A percentile compares a stretch with the other conserved stretches of the same genome.
Conservation (phyloP, 2,888 invertebrate species). For the Beris chalybata region DNA sequence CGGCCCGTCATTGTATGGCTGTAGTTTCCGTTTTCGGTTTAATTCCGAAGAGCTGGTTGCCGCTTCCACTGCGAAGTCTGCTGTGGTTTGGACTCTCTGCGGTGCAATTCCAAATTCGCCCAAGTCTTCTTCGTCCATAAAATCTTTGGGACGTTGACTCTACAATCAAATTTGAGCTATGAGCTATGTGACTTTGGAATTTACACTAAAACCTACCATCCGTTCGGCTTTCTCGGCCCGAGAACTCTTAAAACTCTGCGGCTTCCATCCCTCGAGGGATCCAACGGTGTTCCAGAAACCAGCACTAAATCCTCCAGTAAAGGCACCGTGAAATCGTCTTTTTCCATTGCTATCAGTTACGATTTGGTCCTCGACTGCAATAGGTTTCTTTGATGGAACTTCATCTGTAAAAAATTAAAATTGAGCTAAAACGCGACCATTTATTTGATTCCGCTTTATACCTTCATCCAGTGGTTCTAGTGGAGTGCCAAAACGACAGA, state of each 20-base stretch:
- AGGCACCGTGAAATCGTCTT: slow-evolving; percentile 96
- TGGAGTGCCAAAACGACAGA: slow-evolving; percentile 76
- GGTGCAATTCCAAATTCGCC: slow-evolving; percentile 96
- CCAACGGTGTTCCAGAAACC: slow-evolving; percentile 98
- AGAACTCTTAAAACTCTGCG: slow-evolving; percentile 88
- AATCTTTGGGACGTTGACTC: slow-evolving; percentile 82
- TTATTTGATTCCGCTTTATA: slow-evolving; percentile 49
- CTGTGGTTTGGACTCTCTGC: slow-evolving; percentile 75
- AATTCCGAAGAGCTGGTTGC: slow-evolving; percentile 54
- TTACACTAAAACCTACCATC: slow-evolving; percentile 33
- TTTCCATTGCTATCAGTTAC: slow-evolving; percentile 88
- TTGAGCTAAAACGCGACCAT: not conserved
- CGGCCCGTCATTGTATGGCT: slow-evolving; percentile 45
- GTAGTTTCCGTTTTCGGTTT: slow-evolving; percentile 55
- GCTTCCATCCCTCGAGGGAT: slow-evolving; percentile 93
- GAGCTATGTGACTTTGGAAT: not conserved
- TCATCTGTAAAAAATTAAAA: slow-evolving; percentile 63
- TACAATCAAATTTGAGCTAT: slow-evolving; percentile 41
- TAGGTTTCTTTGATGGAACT: slow-evolving; percentile 77
- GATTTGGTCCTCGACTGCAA: slow-evolving; percentile 80
- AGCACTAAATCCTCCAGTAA: slow-evolving; percentile 97
- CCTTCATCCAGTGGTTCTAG: slow-evolving; percentile 84
- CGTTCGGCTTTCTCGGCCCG: slow-evolving; percentile 66
- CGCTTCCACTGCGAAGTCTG: slow-evolving; percentile 64
- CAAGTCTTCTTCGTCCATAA: slow-evolving; percentile 97